Evolutionary conservation across 2,797 vertebrate genomes (phyloP).

Genomic region (Austrolebias charrua): DNA sequence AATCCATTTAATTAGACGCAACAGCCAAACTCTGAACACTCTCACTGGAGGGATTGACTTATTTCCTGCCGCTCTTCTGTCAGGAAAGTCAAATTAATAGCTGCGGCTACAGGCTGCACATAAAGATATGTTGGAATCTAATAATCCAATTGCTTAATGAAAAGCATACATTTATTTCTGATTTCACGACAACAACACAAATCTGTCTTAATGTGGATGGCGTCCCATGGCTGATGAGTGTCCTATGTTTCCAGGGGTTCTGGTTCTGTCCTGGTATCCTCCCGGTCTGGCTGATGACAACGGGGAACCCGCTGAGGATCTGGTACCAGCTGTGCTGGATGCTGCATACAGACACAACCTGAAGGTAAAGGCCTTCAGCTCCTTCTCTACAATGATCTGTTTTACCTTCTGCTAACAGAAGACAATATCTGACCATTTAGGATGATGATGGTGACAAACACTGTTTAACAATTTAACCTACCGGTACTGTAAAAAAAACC

Average conservation of each 20-base stretch:
- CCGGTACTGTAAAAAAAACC: too few species aligned
- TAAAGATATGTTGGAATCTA: constrained; percentile 28
- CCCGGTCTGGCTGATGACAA: constrained; percentile 86
- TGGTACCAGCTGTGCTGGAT: constrained; percentile 86
- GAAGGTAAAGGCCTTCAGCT: constrained; percentile 79
- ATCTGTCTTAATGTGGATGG: neutral
- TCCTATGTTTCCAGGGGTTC: constrained; percentile 77
- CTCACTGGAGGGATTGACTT: constrained; percentile 37
- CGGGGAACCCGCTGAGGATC: constrained; percentile 85
- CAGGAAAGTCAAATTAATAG: constrained; percentile 34
- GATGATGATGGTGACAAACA: neutral
- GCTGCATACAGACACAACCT: constrained; percentile 87
- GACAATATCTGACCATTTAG: constrained; percentile 1
- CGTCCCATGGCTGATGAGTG: neutral
- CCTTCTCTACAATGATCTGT: neutral
- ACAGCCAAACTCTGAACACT: constrained; percentile 35
- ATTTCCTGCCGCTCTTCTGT: constrained; percentile 21
- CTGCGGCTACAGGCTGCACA: constrained; percentile 29
- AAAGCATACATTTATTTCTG: constrained; percentile 1
- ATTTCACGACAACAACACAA: too few species aligned
- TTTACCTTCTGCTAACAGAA: neutral
- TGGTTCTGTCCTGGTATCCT: constrained; percentile 89
- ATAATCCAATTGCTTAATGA: constrained; percentile 3
- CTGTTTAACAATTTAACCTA: neutral
- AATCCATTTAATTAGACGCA: constrained; percentile 63